Evolutionary conservation across 2,797 vertebrate genomes (phyloP).

Genomic region (Corythornis leucogaster): DNA sequence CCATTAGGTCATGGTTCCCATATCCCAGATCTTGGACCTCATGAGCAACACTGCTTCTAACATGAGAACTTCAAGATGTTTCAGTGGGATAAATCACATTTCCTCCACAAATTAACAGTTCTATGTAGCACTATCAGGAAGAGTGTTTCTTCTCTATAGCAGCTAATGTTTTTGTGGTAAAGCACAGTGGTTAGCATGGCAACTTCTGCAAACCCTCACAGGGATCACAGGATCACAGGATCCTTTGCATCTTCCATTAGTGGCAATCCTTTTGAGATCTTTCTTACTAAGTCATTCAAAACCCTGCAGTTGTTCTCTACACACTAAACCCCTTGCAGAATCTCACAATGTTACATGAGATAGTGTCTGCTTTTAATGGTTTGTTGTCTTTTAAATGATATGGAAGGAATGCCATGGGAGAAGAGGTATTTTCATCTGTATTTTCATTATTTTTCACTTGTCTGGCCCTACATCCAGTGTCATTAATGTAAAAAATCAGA

Average conservation of each 20-base stretch:
- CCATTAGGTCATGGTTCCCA: neutral
- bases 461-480: neutral
- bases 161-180: neutral
- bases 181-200: accelerated
- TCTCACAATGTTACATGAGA: neutral
- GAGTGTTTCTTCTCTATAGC: neutral
- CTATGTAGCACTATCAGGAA: neutral
- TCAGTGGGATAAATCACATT: neutral
- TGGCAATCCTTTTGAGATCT: neutral
- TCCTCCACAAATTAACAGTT: neutral
- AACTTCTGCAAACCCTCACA: neutral
- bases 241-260: neutral
- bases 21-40: neutral
- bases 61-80: neutral
- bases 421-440: neutral
- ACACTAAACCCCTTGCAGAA: neutral
- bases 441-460: neutral
- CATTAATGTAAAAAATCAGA: neutral
- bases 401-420: neutral
- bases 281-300: neutral
- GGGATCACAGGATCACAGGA: too few relatives aligned
- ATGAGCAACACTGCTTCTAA: neutral
- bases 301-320: neutral
- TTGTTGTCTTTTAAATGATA: neutral
- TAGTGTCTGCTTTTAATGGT: neutral